Evolutionary conservation across 2,888 invertebrate genomes (phyloP).

Genomic region (Petrolisthes manimaculis): DNA sequence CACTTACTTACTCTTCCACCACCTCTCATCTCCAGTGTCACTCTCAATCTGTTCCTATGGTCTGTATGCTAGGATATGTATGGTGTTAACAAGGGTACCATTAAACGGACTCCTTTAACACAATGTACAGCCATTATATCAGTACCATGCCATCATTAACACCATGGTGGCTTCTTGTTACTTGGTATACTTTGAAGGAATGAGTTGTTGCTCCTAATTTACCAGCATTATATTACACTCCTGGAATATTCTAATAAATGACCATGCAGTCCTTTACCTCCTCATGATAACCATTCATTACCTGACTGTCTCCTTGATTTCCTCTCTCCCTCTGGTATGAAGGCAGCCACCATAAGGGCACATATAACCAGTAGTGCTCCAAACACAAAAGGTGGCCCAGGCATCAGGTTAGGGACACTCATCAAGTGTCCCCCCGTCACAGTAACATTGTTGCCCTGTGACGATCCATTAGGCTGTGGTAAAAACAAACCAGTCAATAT

Average conservation of each 20-base stretch:
- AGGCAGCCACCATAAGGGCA: conserved; percentile 84
- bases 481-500: neutral
- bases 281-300: neutral
- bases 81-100: too few species aligned
- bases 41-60: too few species aligned
- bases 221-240: neutral
- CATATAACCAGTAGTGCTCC: conserved; percentile 96
- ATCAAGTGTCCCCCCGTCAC: conserved; percentile 28
- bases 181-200: too few species aligned
- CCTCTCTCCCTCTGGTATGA: conserved; percentile 70
- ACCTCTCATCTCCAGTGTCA: too few species aligned
- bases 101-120: too few species aligned
- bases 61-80: too few species aligned
- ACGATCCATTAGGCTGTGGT: conserved; percentile 55
- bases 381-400: conserved; percentile 98
- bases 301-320: conserved; percentile 63
- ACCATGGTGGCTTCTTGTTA: too few species aligned
- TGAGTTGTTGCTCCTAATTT: too few species aligned
- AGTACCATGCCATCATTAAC: too few species aligned
- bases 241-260: neutral
- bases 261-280: neutral
- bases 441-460: conserved; percentile 33
- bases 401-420: conserved; percentile 78
- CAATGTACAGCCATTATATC: too few species aligned
- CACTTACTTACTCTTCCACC: too few species aligned